Evolutionary conservation across 2,797 vertebrate genomes (phyloP).

Genomic region (Dendrocincla fuliginosa): DNA sequence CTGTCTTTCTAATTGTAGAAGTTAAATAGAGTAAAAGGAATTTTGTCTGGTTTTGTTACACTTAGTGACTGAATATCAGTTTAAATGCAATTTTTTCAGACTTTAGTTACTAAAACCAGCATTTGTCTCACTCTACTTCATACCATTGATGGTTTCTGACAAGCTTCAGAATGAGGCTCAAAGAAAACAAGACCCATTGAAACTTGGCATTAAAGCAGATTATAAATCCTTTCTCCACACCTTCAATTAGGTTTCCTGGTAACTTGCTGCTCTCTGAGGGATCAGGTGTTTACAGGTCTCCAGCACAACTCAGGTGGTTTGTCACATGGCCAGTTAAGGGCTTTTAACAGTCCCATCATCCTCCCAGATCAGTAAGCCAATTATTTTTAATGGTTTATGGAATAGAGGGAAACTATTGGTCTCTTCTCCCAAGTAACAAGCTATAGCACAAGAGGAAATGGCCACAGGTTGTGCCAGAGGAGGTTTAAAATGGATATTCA

Average conservation of each 20-base stretch:
- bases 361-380: background rate
- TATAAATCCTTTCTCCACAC: background rate
- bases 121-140: background rate
- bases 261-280: constrained; percentile 55
- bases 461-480: background rate
- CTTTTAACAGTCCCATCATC: background rate
- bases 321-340: background rate
- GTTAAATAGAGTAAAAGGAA: background rate
- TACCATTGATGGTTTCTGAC: background rate
- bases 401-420: background rate
- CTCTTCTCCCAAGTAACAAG: background rate
- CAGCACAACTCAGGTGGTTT: background rate
- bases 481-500: background rate
- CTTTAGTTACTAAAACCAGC: background rate
- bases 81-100: background rate
- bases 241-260: background rate
- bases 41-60: background rate
- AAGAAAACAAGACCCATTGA: background rate
- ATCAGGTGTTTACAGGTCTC: constrained; percentile 60
- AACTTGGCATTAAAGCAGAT: background rate
- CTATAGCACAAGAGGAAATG: background rate
- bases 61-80: background rate
- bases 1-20: background rate
- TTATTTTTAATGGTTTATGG: background rate
- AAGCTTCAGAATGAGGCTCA: background rate